A percentile compares a stretch with the other conserved stretches of the same genome.
phyloP scores from a whole-genome alignment of 2,797 vertebrate species.

The Cyprinodon diabolis region DNA sequence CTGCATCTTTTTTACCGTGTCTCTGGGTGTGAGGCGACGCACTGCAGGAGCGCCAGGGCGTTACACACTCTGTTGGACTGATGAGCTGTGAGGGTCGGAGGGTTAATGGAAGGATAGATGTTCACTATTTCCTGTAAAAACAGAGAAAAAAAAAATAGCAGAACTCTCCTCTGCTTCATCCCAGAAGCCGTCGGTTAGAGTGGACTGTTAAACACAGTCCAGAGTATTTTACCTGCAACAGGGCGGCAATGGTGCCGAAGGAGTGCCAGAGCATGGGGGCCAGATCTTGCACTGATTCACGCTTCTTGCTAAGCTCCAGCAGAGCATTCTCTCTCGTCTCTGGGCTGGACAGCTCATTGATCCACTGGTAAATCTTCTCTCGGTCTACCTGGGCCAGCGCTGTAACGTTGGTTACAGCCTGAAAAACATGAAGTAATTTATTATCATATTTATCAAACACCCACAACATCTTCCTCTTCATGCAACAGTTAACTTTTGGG shows the following conservation, averaged over 20 bases:
- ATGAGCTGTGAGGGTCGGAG: slow-evolving; percentile 95
- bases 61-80: slow-evolving; percentile 99
- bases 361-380: slow-evolving; percentile 99
- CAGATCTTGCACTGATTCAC: slow-evolving; percentile 95
- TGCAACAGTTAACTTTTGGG: too few species aligned
- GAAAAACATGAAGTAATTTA: not conserved
- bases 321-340: slow-evolving; percentile 96
- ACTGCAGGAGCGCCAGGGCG: slow-evolving; percentile 93
- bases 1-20: slow-evolving; percentile 82
- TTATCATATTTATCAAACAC: not conserved
- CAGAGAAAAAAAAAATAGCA: not conserved
- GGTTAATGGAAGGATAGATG: slow-evolving; percentile 99
- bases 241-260: slow-evolving; percentile 95
- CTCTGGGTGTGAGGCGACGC: slow-evolving; percentile 98
- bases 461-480: not conserved
- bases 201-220: not conserved
- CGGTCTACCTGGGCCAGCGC: slow-evolving; percentile 95
- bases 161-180: not conserved
- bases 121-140: slow-evolving; percentile 94
- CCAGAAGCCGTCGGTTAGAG: not conserved
- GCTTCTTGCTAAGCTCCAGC: slow-evolving; percentile 97
- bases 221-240: slow-evolving; percentile 86
- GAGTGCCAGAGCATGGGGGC: slow-evolving; percentile 99
- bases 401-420: slow-evolving; percentile 91
- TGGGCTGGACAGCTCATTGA: slow-evolving; percentile 97